Conservation (phyloP, 2,888 invertebrate species). For the Nephrocerus scutellatus region DNA sequence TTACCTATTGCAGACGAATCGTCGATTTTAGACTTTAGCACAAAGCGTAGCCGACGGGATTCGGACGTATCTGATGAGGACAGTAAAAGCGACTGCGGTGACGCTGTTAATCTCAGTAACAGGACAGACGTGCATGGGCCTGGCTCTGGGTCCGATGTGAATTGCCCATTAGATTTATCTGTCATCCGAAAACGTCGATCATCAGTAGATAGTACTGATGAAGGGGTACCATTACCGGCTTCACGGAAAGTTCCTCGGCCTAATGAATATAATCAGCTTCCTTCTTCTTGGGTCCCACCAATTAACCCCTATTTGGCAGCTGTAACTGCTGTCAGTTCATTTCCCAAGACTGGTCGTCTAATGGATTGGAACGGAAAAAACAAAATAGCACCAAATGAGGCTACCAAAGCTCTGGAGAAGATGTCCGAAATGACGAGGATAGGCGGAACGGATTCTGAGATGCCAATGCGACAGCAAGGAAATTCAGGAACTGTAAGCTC, state of each 20-base stretch:
- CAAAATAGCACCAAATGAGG: slow-evolving; percentile 72
- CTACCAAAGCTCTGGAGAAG: slow-evolving; percentile 81
- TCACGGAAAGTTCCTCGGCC: slow-evolving; percentile 59
- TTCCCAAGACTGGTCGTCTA: slow-evolving; percentile 59
- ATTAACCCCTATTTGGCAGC: slow-evolving; percentile 77
- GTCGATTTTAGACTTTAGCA: slow-evolving; percentile 73
- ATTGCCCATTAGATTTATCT: slow-evolving; percentile 70
- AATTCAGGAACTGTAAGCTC: slow-evolving; percentile 16
- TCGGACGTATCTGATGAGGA: slow-evolving; percentile 47
- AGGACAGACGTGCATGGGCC: too few species aligned
- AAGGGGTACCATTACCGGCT: slow-evolving; percentile 49
- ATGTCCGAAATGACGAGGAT: slow-evolving; percentile 84
- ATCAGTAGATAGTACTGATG: slow-evolving; percentile 60
- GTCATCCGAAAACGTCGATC: slow-evolving; percentile 67
- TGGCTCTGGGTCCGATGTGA: slow-evolving; percentile 36
- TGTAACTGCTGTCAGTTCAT: slow-evolving; percentile 63
- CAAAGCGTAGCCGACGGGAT: slow-evolving; percentile 56
- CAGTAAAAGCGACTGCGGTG: slow-evolving; percentile 54
- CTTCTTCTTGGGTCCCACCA: slow-evolving; percentile 71
- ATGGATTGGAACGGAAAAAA: slow-evolving; percentile 69
- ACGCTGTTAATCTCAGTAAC: slow-evolving; percentile 66
- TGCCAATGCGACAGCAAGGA: slow-evolving; percentile 19
- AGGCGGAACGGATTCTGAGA: slow-evolving; percentile 58
- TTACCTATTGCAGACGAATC: slow-evolving; percentile 51
- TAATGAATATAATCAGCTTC: slow-evolving; percentile 59